Evolutionary conservation across 2,888 invertebrate species (phyloP).

Genomic region (Adelognathus sp.): DNA sequence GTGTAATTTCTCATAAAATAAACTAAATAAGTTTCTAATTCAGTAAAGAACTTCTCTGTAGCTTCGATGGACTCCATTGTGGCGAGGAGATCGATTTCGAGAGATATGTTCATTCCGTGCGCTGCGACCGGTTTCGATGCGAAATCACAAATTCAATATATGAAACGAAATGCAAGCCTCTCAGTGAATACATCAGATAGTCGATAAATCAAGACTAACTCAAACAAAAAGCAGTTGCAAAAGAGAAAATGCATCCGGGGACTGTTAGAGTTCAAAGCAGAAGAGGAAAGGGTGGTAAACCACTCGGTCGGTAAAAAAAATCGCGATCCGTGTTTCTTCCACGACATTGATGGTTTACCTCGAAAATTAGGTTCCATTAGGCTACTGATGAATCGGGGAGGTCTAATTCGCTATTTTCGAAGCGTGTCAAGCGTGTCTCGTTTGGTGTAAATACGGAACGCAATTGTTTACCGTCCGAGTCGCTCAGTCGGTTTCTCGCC

Average conservation of each 20-base stretch:
- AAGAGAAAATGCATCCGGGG: neutral
- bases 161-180: too few species aligned
- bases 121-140: too few species aligned
- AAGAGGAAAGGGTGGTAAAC: neutral
- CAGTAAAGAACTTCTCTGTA: too few species aligned
- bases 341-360: neutral
- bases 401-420: neutral
- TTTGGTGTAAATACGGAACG: neutral
- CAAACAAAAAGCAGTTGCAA: too few species aligned
- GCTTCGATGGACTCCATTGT: too few species aligned
- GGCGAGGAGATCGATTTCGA: neutral
- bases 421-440: neutral
- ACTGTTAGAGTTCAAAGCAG: neutral
- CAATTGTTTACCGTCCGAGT: neutral
- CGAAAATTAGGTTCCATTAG: neutral
- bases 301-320: neutral
- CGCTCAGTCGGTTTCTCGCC: neutral
- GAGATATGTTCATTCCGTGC: too few species aligned
- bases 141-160: too few species aligned
- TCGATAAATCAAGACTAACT: too few species aligned
- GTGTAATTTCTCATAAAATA: too few species aligned
- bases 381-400: neutral
- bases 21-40: too few species aligned
- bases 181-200: too few species aligned
- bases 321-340: neutral